Percentiles rank a stretch among this genome's conserved stretches.
These are phyloP conservation scores for Hirudo medicinalis DNA, from an alignment of 1,140 invertebrate genomes.

Conservation along the genomic window DNA sequence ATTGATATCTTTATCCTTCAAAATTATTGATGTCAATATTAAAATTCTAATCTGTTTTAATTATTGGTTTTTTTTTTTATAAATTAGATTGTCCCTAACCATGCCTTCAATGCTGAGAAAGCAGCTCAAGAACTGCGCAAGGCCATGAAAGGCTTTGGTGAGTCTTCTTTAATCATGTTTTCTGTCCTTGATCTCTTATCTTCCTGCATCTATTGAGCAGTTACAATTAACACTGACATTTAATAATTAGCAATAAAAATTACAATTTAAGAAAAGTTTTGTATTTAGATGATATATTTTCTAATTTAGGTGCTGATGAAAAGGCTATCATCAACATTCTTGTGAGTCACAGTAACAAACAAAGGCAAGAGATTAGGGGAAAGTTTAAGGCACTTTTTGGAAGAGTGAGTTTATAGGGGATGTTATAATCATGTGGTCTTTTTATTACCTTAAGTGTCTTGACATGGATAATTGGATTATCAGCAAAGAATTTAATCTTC, in stretches of 20 bases:
- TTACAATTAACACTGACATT: too few relatives aligned
- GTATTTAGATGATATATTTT: too few relatives aligned
- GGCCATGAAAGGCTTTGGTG: conserved; percentile 40
- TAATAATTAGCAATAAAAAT: too few relatives aligned
- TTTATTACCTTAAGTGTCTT: too few relatives aligned
- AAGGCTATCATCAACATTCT: conserved; percentile 75
- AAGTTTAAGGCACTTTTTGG: conserved; percentile 85
- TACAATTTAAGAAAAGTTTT: too few relatives aligned
- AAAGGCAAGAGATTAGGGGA: conserved; percentile 72
- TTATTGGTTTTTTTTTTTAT: not conserved
- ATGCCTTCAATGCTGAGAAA: conserved; percentile 35
- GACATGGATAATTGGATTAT: too few relatives aligned
- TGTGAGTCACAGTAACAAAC: conserved; percentile 66
- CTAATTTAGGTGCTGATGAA: conserved; percentile 59
- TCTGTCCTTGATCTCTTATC: not conserved
- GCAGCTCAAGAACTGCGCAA: conserved; percentile 36
- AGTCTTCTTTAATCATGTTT: not conserved
- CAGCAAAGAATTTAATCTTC: too few relatives aligned
- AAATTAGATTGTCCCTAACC: conserved; percentile 28
- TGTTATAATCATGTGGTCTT: too few relatives aligned
- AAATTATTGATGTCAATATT: too few relatives aligned
- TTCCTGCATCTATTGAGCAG: too few relatives aligned
- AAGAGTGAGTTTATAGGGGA: conserved; percentile 48
- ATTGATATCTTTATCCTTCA: too few relatives aligned
- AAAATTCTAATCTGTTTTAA: not conserved